Conservation (phyloP, 2,888 invertebrate genomes). For the Eilema caniola region DNA sequence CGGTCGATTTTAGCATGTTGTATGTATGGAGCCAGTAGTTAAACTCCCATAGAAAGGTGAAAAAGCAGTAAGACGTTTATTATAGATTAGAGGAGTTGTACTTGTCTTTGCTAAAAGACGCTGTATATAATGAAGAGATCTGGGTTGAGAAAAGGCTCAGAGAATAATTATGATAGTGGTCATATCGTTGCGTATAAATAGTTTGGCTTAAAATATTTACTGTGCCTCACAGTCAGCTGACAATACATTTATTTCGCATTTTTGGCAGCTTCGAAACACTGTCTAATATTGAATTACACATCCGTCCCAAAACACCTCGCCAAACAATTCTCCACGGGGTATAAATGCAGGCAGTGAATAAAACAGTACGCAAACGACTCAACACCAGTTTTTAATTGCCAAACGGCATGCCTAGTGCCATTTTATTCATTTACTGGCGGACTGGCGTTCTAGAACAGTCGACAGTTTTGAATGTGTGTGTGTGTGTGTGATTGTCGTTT, state of each 20-base stretch:
- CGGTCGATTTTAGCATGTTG: too few species aligned
- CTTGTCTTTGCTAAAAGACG: too few species aligned
- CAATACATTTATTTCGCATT: neutral
- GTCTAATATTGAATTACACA: neutral
- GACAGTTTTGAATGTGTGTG: constrained; percentile 32
- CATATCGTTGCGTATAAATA: too few species aligned
- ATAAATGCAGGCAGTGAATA: constrained; percentile 30
- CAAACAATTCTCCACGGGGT: constrained; percentile 35
- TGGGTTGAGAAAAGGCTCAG: too few species aligned
- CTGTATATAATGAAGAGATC: too few species aligned
- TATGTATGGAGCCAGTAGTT: too few species aligned
- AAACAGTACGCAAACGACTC: constrained; percentile 39
- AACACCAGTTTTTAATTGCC: constrained; percentile 61
- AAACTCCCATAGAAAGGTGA: too few species aligned
- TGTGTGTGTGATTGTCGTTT: too few species aligned
- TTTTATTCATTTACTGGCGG: constrained; percentile 62
- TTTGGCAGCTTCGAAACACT: neutral
- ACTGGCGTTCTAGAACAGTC: constrained; percentile 30
- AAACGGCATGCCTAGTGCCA: constrained; percentile 56
- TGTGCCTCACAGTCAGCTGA: neutral
- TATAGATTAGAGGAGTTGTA: too few species aligned
- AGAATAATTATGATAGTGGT: too few species aligned
- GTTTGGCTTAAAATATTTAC: too few species aligned
- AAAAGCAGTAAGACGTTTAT: too few species aligned
- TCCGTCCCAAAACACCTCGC: neutral